Percentiles rank a stretch among this genome's conserved stretches.
Evolutionary conservation across 2,113 vertebrate species (phyloP).

Genomic region (Mobula birostris): DNA sequence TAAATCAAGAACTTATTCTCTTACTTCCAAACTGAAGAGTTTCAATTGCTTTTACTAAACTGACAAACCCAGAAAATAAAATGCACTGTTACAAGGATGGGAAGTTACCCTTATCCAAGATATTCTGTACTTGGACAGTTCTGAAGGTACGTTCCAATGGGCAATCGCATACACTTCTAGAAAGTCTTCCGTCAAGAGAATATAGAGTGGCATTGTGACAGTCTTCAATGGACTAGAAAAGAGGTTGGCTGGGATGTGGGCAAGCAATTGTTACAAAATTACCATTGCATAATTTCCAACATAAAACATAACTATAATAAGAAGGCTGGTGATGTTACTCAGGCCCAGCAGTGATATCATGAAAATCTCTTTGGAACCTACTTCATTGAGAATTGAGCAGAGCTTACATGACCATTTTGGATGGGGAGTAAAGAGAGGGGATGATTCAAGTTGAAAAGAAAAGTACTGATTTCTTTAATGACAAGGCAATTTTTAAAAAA

Average conservation of each 20-base stretch:
- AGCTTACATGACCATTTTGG: not conserved
- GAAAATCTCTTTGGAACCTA: not conserved
- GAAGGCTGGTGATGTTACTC: not conserved
- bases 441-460: not conserved
- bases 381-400: not conserved
- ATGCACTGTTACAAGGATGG: not conserved
- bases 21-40: not conserved
- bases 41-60: not conserved
- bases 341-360: not conserved
- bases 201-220: not conserved
- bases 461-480: constrained; percentile 27
- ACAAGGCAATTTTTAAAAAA: constrained; percentile 23
- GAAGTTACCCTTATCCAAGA: not conserved
- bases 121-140: not conserved
- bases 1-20: not conserved
- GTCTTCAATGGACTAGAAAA: not conserved
- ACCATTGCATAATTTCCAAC: not conserved
- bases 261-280: not conserved
- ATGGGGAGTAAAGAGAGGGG: not conserved
- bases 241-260: not conserved
- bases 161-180: not conserved
- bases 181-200: not conserved
- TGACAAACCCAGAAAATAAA: not conserved
- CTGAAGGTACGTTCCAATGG: not conserved
- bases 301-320: not conserved